Base-by-base conservation (phyloP, 2,888 invertebrate genomes). In the Drosophila acutilabella region DNA sequence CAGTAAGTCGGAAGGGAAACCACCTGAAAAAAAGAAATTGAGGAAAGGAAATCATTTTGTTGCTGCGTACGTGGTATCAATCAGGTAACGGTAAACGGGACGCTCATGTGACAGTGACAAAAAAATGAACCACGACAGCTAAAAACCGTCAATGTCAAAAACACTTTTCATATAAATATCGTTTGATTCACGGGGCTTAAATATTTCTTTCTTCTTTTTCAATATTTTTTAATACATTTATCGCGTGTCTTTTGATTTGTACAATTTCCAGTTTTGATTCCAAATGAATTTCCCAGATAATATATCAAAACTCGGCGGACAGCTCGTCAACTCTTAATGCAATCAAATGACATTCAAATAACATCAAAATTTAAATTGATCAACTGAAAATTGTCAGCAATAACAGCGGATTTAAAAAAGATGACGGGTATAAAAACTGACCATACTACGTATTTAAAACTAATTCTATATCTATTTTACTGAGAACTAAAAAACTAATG, bases 351-450 rank as follows among this genome's bases (percentile, higher is more conserved):
- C 41, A 53, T 11, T 52, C 53, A 75, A 78, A 70, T 44, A 52
- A 40, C 57, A 83, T 76, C 72, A 72, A 72, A 57, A 62, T 56
- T 53, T 36, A 59, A 81, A 81, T 84, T 87, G 75, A 79, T 78
- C 64, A 64, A 72, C 72, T 81, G 60, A 53, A 73, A 79, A 80
- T 70, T 54, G 67, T 40, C 57, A 30, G 60, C 50, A 61, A 58
- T 64, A 64, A 61, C 58, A 54, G 52, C 54, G 62, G 65, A 69
- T 70, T 44, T 53, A 45, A 53, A 53, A 53, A 44, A 41, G 44
- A 38, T 79, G 56, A 78, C 81, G 72, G 52, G 40, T 16, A 23
- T 1, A 38, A 66, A 64, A 41, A 41, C 50, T 52, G 38, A 3
- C 13, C 6, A 11, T 14, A 30, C n/a, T 14, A 16, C 14, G 7